Evolutionary conservation across 2,113 vertebrate genomes (phyloP), one percentile per base, ranked within the genome.

Genomic region (Anarhynchus alexandrinus): DNA sequence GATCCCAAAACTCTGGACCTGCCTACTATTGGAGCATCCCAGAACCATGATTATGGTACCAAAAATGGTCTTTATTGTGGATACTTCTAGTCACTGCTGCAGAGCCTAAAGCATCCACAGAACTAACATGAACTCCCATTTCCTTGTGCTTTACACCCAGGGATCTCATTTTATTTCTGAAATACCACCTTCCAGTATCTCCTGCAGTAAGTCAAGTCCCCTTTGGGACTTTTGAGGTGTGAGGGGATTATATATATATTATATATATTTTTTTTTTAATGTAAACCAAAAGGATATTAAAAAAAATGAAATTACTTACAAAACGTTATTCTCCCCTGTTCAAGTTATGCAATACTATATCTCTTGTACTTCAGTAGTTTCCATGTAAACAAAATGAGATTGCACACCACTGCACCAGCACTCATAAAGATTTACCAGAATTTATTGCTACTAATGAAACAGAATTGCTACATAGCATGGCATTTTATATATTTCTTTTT

Each of bases 231-330:
- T 55, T 29, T 26, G 18, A 76, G 7, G 11, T 47, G 5, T 25
- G 15, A 89, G 14, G 38, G 4, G 6, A 51, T 79, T 65, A 66
- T 22, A 6, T 42, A 20, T n/a, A 23, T 54, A n/a, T n/a, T n/a
- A 32, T 21, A 45, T 14, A 5, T 9, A 42, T 51, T 13, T 51
- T 51, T 21, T 30, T 12, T 64, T 36, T 8, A n/a, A 59, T 29
- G 5, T 26, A 32, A 54, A 66, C 20, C 7, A 43, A 70, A 79
- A 70, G 32, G 1, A 42, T 47, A 27, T 6, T 70, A 0, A 0
- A 42, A 90, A 45, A 43, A 38, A 11, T 20, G 4, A 55, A n/a
- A 57, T 43, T 30, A 27, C 10, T 92, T 82, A 20, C 45, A 57
- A 38, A 73, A n/a, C 27, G 12, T 36, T 15, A 45, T 52, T 57